Base-by-base conservation (phyloP, 2,113 vertebrate species). In the Corydoras maculifer region DNA sequence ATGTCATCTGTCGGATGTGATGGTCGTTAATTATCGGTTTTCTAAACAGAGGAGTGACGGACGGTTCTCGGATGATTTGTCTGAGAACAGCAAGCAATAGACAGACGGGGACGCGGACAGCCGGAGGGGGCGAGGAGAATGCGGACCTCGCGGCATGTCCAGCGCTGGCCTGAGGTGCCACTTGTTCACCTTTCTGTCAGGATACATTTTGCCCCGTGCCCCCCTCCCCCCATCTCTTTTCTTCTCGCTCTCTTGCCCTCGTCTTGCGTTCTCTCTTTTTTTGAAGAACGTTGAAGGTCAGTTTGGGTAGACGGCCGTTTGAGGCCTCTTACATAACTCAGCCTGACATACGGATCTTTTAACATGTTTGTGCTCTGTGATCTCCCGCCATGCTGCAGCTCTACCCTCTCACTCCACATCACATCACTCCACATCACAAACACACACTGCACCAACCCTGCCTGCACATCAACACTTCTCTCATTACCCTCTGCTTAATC, bases 11-110 rank as follows among this genome's bases (percentile, higher is more conserved):
- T 78, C 73, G 54, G 79, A 25, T 25, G 18, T 25, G 83, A 86
- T 79, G 81, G 83, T 76, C 83, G 84, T 84, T 87, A 85, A 90
- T 90, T 86, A 87, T 83, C 80, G 84, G 85, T 87, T 86, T 86
- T 87, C 87, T 87, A 87, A 88, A 84, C 87, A 86, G 87, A 88
- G 88, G 86, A 87, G 76, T 86, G 88, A 86, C 78, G 81, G 85
- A 80, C 84, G 84, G 83, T 86, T 86, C 87, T 85, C 78, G 68
- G 76, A 82, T 75, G 43, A 73, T 79, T 78, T 75, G 79, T 80
- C 30, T 25, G 18, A 5, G 30, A 31, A 68, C 15, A 66, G 69
- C 8, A 6, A 43, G 71, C 59, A 57, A 48, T 43, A 12, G 13
- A 65, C 77, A 15, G 15, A 62, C 75, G 72, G 74, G 80, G 85